A percentile compares a stretch with the other conserved stretches of the same genome.
These are phyloP conservation scores for Hyles vespertilio DNA, from an alignment of 1,140 invertebrate species.

Conservation along the genomic window DNA sequence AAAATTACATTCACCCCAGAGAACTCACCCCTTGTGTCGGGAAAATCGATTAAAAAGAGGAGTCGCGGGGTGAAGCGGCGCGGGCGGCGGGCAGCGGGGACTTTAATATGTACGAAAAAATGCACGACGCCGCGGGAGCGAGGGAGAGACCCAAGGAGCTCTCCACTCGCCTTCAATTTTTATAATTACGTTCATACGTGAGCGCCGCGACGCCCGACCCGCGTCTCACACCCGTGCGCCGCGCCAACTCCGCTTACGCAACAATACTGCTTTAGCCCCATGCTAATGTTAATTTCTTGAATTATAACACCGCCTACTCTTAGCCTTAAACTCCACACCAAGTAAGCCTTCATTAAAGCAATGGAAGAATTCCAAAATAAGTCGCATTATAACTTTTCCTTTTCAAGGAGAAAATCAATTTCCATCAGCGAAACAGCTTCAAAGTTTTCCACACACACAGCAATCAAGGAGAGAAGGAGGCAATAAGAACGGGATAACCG, in stretches of 20 bases:
- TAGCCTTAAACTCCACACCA: neutral
- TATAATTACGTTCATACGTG: constrained; percentile 76
- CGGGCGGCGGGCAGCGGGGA: constrained; percentile 44
- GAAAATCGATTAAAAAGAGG: constrained; percentile 76
- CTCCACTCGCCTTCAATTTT: constrained; percentile 71
- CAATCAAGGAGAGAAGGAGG: constrained; percentile 68
- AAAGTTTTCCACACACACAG: constrained; percentile 63
- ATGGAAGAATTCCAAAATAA: constrained; percentile 9
- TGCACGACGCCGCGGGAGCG: constrained; percentile 68
- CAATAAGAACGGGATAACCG: constrained; percentile 71
- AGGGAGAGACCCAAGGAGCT: constrained; percentile 60
- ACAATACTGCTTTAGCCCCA: neutral
- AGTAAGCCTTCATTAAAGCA: constrained; percentile 1
- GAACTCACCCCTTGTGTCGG: constrained; percentile 74
- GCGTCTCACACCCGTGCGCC: constrained; percentile 8
- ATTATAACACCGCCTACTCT: neutral
- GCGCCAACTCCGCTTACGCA: neutral
- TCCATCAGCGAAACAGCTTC: constrained; percentile 48
- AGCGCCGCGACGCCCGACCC: constrained; percentile 32
- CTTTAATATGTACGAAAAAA: constrained; percentile 76
- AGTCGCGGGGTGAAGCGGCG: constrained; percentile 55
- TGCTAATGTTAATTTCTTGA: neutral
- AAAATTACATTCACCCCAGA: constrained; percentile 77
- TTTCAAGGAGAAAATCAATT: constrained; percentile 55
- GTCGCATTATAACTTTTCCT: constrained; percentile 41